These are phyloP conservation scores for Tethea ocularis DNA, from an alignment of 2,888 invertebrate genomes.

Conservation along the genomic window DNA sequence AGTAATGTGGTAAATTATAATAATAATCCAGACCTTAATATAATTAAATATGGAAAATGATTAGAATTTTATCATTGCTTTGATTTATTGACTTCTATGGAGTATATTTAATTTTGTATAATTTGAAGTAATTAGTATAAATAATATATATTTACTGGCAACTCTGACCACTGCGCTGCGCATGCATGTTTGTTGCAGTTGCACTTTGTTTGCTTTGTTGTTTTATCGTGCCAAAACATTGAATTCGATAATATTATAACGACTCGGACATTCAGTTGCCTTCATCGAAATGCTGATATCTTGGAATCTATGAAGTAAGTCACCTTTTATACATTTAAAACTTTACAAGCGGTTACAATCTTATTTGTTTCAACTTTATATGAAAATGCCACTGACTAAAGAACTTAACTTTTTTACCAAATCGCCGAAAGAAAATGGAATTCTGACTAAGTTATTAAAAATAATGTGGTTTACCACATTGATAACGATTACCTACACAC, in stretches of 20 bases:
- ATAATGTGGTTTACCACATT: neutral
- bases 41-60: too few relatives aligned
- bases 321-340: constrained; percentile 19
- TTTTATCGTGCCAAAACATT: constrained; percentile 8
- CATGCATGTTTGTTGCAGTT: constrained; percentile 28
- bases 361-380: neutral
- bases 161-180: neutral
- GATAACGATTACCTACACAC: too few relatives aligned
- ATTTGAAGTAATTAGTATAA: neutral
- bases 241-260: neutral
- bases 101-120: neutral
- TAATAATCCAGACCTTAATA: too few relatives aligned
- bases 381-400: neutral
- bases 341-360: constrained; percentile 23
- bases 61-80: too few relatives aligned
- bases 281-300: constrained; percentile 17
- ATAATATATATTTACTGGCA: neutral
- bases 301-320: constrained; percentile 31
- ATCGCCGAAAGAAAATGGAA: neutral
- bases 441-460: neutral
- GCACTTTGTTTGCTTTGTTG: constrained; percentile 35
- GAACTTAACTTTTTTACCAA: neutral
- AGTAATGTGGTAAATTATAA: too few relatives aligned
- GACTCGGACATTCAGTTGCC: neutral
- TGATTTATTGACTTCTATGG: too few relatives aligned